Evolutionary conservation across 2,888 invertebrate genomes (phyloP).

Genomic region (Sesia apiformis): DNA sequence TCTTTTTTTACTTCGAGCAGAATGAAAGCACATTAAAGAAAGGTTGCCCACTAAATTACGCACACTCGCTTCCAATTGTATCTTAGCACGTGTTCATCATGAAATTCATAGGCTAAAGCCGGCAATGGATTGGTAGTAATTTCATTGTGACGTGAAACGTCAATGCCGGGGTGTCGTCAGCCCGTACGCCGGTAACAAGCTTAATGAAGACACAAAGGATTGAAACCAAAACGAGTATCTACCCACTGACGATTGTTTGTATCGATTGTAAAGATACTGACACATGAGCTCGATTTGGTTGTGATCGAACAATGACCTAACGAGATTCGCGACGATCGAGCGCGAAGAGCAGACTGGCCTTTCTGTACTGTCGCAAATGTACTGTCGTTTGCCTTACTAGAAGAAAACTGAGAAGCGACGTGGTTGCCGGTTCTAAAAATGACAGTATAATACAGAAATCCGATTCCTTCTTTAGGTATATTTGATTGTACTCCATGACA

Average conservation of each 20-base stretch:
- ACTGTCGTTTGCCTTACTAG: too few relatives aligned
- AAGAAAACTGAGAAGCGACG: too few relatives aligned
- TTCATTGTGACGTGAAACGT: background rate
- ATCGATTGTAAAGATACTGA: constrained; percentile 18
- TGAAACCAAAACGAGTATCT: constrained; percentile 43
- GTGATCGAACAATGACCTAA: background rate
- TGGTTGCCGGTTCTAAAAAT: too few relatives aligned
- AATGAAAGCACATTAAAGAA: too few relatives aligned
- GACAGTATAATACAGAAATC: too few relatives aligned
- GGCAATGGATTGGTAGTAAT: background rate
- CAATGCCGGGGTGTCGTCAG: background rate
- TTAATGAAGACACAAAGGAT: constrained; percentile 38
- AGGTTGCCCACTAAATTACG: background rate
- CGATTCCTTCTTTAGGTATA: too few relatives aligned
- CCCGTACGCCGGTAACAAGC: constrained; percentile 23
- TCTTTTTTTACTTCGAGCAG: too few relatives aligned
- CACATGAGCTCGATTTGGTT: background rate
- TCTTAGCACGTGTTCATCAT: background rate
- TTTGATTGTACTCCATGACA: too few relatives aligned
- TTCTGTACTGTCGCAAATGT: too few relatives aligned
- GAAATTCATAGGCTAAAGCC: background rate
- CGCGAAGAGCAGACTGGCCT: too few relatives aligned
- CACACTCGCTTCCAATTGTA: background rate
- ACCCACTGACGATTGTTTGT: constrained; percentile 25
- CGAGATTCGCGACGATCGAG: background rate